A percentile compares a stretch with the other conserved stretches of the same genome.
Evolutionary conservation across 2,113 vertebrate genomes (phyloP).

Genomic region (Mastomys natalensis): DNA sequence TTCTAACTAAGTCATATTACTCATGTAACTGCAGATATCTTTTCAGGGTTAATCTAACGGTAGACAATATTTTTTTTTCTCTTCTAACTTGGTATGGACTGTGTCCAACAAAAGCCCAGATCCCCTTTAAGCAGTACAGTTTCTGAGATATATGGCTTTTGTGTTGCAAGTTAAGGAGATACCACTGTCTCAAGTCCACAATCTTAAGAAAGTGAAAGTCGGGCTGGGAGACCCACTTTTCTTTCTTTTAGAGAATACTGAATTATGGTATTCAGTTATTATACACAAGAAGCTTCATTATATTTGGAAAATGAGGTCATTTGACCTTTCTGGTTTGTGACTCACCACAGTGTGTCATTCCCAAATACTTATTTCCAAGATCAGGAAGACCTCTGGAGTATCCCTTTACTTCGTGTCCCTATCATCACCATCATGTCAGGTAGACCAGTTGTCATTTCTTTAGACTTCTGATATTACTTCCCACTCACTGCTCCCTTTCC

Average conservation of each 20-base stretch:
- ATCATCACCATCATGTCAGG: not conserved
- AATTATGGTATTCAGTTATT: not conserved
- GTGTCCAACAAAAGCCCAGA: not conserved
- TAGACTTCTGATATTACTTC: not conserved
- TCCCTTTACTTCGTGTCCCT: not conserved
- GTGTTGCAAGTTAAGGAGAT: not conserved
- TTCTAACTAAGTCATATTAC: slow-evolving; percentile 41
- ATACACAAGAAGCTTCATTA: not conserved
- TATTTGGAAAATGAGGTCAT: not conserved
- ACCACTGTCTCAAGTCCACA: not conserved
- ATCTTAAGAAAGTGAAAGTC: not conserved
- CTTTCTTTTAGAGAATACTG: not conserved
- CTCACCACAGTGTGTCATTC: not conserved
- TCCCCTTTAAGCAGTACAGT: not conserved
- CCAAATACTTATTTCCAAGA: not conserved
- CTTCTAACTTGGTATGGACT: not conserved
- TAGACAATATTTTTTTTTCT: slow-evolving; percentile 21
- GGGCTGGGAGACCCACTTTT: not conserved
- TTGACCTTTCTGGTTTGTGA: not conserved
- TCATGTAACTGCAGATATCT: slow-evolving; percentile 48
- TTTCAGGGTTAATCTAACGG: slow-evolving; percentile 68
- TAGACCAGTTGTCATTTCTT: not conserved
- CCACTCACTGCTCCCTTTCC: not conserved
- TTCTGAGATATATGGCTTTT: not conserved
- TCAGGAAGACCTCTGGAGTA: not conserved